Evolutionary conservation across 2,113 vertebrate species (phyloP).

Genomic region (Choloepus hoffmanni): DNA sequence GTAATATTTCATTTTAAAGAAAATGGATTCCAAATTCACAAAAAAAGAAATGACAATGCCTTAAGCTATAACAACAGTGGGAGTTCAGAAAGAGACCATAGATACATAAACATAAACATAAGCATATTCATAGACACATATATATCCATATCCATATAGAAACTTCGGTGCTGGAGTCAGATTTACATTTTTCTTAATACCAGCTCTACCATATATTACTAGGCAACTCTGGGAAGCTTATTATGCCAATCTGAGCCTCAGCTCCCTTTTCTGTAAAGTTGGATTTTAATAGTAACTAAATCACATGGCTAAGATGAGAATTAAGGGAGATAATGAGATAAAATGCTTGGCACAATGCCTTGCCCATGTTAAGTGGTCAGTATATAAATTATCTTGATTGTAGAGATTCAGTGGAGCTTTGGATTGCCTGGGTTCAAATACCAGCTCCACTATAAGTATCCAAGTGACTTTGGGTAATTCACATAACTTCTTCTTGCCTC

Average conservation of each 20-base stretch:
- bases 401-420: neutral
- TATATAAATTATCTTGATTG: slow-evolving; percentile 1
- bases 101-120: neutral
- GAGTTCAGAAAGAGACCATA: neutral
- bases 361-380: neutral
- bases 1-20: neutral
- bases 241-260: neutral
- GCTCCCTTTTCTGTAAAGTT: neutral
- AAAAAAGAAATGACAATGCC: no score
- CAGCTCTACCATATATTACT: neutral
- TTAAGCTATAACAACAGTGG: no score
- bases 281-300: neutral
- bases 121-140: no score
- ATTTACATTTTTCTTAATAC: neutral
- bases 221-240: neutral
- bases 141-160: no score
- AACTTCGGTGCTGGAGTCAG: neutral
- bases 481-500: neutral
- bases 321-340: neutral
- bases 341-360: neutral
- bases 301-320: neutral
- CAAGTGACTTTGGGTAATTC: neutral
- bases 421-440: neutral
- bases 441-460: neutral
- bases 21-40: neutral